Percentiles rank a stretch among this genome's conserved stretches.
Evolutionary conservation across 2,888 invertebrate species (phyloP).

Genomic region (Cheilosia grossa): DNA sequence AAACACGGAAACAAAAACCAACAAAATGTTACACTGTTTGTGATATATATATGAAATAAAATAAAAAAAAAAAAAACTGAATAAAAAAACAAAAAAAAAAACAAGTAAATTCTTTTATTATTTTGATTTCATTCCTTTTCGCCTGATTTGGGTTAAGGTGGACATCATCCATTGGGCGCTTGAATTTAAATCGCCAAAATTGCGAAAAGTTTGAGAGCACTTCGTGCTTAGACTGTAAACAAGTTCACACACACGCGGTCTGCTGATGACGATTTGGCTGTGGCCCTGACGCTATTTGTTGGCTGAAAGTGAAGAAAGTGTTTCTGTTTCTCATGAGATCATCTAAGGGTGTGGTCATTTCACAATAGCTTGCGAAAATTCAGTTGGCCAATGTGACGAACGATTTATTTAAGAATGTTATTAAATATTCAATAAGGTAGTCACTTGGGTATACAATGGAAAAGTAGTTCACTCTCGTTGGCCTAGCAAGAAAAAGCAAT

Average conservation of each 20-base stretch:
- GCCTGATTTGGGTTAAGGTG: conserved; percentile 23
- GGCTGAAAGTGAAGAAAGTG: conserved; percentile 63
- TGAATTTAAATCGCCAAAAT: conserved; percentile 38
- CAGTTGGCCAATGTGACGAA: background rate
- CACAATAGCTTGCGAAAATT: conserved; percentile 27
- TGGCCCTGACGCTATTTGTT: conserved; percentile 13
- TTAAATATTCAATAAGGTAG: conserved; percentile 24
- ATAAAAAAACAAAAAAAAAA: conserved; percentile 11
- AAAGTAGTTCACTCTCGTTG: conserved; percentile 5
- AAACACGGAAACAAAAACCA: conserved; percentile 18
- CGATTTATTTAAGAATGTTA: conserved; percentile 24
- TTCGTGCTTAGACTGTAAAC: conserved; percentile 45
- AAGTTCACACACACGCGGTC: background rate
- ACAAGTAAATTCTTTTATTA: background rate
- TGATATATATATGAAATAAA: conserved; percentile 66
- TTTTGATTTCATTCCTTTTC: conserved; percentile 50
- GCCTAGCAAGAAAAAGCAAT: background rate
- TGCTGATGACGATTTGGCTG: conserved; percentile 1
- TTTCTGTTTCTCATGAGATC: conserved; percentile 56
- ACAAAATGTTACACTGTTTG: conserved; percentile 63
- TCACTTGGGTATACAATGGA: background rate
- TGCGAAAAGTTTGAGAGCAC: conserved; percentile 29
- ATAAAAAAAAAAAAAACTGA: conserved; percentile 17
- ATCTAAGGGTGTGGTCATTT: conserved; percentile 56
- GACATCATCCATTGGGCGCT: background rate